These are phyloP conservation scores for Omphaloscelis lunosa DNA, from an alignment of 2,888 invertebrate genomes.

Conservation along the genomic window DNA sequence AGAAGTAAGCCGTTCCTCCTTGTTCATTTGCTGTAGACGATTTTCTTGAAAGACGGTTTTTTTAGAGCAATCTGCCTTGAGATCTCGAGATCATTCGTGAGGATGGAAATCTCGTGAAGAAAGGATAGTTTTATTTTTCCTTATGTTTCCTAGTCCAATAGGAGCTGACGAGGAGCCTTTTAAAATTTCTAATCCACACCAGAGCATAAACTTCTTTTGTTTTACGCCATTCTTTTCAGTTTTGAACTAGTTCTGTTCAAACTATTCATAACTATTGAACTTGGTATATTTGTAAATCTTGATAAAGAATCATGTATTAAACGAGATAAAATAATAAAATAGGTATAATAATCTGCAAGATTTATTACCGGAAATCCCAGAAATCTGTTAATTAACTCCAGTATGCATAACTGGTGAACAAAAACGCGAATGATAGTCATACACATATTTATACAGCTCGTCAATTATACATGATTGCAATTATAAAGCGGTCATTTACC, in stretches of 20 bases:
- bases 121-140: background rate
- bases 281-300: too few species aligned
- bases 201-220: background rate
- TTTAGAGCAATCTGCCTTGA: background rate
- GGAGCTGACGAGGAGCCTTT: background rate
- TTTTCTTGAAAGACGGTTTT: background rate
- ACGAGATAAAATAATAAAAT: background rate
- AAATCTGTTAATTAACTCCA: constrained; percentile 31
- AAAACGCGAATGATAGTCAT: constrained; percentile 29
- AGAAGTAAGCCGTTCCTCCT: background rate
- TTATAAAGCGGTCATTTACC: constrained; percentile 53
- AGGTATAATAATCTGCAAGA: background rate
- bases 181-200: background rate
- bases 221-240: too few species aligned
- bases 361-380: constrained; percentile 24
- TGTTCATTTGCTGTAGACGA: background rate
- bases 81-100: background rate
- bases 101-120: background rate
- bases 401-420: constrained; percentile 14
- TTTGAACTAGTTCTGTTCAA: background rate
- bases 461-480: constrained; percentile 53
- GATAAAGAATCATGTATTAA: too few species aligned
- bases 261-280: background rate
- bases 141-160: too few species aligned
- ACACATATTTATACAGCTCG: constrained; percentile 27